Percentiles rank a stretch among this genome's conserved stretches.
Conservation (phyloP, 2,113 vertebrate species). For the Chionomys nivalis region DNA sequence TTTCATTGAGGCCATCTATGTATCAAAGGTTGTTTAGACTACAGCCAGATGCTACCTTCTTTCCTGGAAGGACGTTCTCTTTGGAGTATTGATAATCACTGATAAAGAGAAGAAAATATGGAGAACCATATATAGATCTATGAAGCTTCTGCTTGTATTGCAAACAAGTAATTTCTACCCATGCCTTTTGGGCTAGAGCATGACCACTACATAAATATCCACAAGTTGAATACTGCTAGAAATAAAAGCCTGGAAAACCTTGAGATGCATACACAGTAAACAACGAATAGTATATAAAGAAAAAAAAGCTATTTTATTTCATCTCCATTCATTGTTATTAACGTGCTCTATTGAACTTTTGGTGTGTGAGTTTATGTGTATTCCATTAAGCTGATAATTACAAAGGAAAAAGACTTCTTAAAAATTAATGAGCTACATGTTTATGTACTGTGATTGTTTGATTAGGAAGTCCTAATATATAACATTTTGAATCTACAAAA, state of each 20-base stretch:
- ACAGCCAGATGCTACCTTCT: neutral
- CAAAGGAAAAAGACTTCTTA: neutral
- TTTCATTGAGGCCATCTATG: neutral
- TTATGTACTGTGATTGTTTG: neutral
- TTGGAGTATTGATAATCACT: conserved; percentile 2
- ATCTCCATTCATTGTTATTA: neutral
- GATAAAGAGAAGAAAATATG: neutral
- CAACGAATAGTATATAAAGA: neutral
- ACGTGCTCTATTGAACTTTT: neutral
- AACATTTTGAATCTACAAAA: neutral
- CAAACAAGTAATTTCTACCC: neutral
- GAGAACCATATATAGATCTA: neutral
- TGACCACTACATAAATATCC: neutral
- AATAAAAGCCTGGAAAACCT: neutral
- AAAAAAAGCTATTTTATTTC: neutral
- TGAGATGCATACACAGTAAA: neutral
- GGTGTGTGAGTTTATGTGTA: neutral
- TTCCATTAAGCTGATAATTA: neutral
- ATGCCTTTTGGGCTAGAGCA: neutral
- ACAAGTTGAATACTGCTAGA: neutral
- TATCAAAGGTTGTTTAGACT: neutral
- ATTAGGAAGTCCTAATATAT: neutral
- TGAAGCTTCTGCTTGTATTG: neutral
- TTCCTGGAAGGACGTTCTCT: neutral
- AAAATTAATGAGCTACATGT: neutral